Evolutionary conservation across 2,888 invertebrate species (phyloP), one percentile per base, ranked within the genome.

Genomic region (Conistra vaccinii): DNA sequence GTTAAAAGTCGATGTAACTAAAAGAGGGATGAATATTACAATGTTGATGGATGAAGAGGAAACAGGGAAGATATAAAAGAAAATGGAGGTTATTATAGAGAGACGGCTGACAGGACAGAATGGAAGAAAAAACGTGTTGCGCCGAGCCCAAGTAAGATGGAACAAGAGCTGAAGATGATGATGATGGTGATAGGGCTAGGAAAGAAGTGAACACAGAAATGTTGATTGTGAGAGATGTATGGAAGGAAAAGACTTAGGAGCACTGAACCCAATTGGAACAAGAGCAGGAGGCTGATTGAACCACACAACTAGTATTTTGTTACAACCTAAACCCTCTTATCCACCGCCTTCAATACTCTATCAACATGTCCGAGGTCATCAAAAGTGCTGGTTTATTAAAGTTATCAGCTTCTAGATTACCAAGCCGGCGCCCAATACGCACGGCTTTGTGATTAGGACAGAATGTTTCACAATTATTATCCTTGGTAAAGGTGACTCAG

Each of bases 361-460:
- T 71, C 83, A 58, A 53, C 29, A 20, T 57, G 51, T 51, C 48
- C 84, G 66, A 84, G 84, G 81, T 69, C 45, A 67, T 26, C 51
- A 69, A 57, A 66, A 62, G 58, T 81, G 39, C 69, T 73, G 69
- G 62, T 84, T 75, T 71, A 72, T 84, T 82, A 35, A 58, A 85
- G 62, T 81, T 81, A 83, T 83, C 82, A 76, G 81, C 58, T 75
- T 57, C 51, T 51, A 81, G 85, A 83, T 83, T 76, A 85, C 55
- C 55, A 68, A 53, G 35, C 45, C 42, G 80, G 81, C 81, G 76
- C 76, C 75, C 66, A 80, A 67, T 62, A 55, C 35, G 53, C 62
- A 80, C 60, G 42, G 53, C 29, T 79, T 57, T 35, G 35, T 69
- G 69, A 81, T 80, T 84, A 80, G 57, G 39, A 45, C 55, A 66